phyloP scores from a whole-genome alignment of 2,797 vertebrate genomes.

The Ptychobarbus kaznakovi region DNA sequence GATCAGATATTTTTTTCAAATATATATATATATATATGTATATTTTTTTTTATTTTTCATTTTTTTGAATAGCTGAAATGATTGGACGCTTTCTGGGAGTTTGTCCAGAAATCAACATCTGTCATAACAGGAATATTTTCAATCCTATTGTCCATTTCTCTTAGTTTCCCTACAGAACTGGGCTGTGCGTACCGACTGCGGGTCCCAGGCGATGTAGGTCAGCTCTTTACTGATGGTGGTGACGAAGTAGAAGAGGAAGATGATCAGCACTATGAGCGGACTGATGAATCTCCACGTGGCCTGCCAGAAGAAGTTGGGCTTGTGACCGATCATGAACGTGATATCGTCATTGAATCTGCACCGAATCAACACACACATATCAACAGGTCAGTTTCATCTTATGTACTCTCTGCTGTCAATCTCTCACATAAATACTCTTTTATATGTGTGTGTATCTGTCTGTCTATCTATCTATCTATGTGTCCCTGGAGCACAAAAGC shows the following conservation, averaged over 20 bases:
- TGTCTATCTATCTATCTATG: too few relatives aligned
- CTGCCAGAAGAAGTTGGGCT: constrained; percentile 89
- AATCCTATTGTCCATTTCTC: neutral
- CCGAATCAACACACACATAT: neutral
- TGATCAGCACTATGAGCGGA: constrained; percentile 83
- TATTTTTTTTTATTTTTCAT: too few relatives aligned
- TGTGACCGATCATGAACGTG: constrained; percentile 87
- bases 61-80: too few relatives aligned
- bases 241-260: constrained; percentile 84
- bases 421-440: too few relatives aligned
- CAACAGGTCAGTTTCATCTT: neutral
- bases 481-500: too few relatives aligned
- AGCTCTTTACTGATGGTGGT: constrained; percentile 75
- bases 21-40: too few relatives aligned
- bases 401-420: neutral
- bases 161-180: too few relatives aligned
- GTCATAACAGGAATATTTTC: neutral
- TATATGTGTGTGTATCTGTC: too few relatives aligned
- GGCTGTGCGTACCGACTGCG: constrained; percentile 57
- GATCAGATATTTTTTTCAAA: neutral
- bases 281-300: constrained; percentile 83
- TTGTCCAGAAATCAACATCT: neutral
- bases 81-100: too few relatives aligned
- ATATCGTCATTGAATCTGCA: constrained; percentile 85
- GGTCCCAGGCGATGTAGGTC: constrained; percentile 78